These are phyloP conservation scores for Lepus europaeus DNA, from an alignment of 2,113 vertebrate species.

Conservation along the genomic window DNA sequence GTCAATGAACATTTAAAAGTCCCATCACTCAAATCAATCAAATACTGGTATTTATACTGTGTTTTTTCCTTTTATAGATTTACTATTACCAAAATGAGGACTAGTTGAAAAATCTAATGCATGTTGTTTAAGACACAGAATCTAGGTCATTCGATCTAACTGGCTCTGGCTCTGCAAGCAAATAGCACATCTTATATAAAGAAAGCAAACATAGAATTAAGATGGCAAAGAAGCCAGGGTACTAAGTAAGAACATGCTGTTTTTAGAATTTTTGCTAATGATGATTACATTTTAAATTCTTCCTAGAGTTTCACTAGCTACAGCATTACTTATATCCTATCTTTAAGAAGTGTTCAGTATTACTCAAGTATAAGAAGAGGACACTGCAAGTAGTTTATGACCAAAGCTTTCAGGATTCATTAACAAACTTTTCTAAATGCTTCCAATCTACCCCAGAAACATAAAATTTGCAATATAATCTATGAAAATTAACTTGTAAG, in stretches of 20 bases:
- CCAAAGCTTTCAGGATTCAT: slow-evolving; percentile 60
- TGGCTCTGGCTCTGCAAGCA: slow-evolving; percentile 22
- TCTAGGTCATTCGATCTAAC: slow-evolving; percentile 32
- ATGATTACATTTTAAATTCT: slow-evolving; percentile 78
- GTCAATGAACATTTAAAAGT: slow-evolving; percentile 42
- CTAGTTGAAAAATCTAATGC: slow-evolving; percentile 44
- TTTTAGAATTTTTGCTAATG: slow-evolving; percentile 72
- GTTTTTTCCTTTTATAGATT: neutral
- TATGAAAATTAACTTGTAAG: slow-evolving; percentile 56
- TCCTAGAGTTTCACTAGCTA: slow-evolving; percentile 70
- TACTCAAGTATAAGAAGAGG: slow-evolving; percentile 31
- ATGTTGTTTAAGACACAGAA: slow-evolving; percentile 10
- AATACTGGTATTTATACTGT: slow-evolving; percentile 30
- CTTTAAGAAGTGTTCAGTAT: slow-evolving; percentile 66
- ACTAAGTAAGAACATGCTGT: slow-evolving; percentile 65
- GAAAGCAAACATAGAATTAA: slow-evolving; percentile 59
- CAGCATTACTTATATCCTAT: slow-evolving; percentile 73
- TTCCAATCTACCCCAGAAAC: neutral
- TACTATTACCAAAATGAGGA: slow-evolving; percentile 41
- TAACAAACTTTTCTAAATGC: slow-evolving; percentile 49
- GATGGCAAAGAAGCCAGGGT: slow-evolving; percentile 59
- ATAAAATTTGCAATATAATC: slow-evolving; percentile 26
- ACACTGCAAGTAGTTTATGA: slow-evolving; percentile 46
- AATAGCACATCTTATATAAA: slow-evolving; percentile 30
- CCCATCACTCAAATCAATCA: slow-evolving; percentile 18